A percentile compares a stretch with the other conserved stretches of the same genome.
phyloP scores from a whole-genome alignment of 2,888 invertebrate species.

The Zhuqinia jingwanae region DNA sequence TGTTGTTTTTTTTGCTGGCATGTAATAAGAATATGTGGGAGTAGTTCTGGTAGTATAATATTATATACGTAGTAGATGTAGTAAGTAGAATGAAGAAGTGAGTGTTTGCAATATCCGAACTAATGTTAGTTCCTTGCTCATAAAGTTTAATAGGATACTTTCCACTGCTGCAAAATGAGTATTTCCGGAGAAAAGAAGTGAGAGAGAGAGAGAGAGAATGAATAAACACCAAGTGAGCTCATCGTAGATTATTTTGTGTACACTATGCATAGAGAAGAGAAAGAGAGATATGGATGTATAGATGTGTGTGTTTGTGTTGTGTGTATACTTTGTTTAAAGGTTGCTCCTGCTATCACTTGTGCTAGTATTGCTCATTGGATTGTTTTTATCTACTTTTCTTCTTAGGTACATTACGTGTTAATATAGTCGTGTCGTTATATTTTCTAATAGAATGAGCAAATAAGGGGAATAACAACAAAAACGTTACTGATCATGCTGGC shows the following conservation, averaged over 20 bases:
- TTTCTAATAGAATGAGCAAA: conserved; percentile 61
- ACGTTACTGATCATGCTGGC: background rate
- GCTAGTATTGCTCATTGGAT: conserved; percentile 42
- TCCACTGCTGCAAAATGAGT: conserved; percentile 65
- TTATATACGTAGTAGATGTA: too few relatives aligned
- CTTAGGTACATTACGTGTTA: conserved; percentile 43
- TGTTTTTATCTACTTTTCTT: conserved; percentile 45
- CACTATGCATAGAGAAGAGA: conserved; percentile 3
- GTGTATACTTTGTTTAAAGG: background rate
- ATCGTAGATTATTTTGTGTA: conserved; percentile 60
- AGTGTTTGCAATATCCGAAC: conserved; percentile 67
- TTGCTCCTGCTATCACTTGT: background rate
- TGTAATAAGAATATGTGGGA: conserved; percentile 12
- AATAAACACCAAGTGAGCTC: conserved; percentile 39
- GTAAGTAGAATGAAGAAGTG: too few relatives aligned
- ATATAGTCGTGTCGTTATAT: conserved; percentile 59
- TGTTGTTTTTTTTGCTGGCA: too few relatives aligned
- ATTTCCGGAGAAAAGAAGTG: conserved; percentile 53
- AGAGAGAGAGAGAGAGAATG: conserved; percentile 17
- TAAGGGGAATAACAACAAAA: conserved; percentile 40
- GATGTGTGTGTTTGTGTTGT: conserved; percentile 4
- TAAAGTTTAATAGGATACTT: conserved; percentile 70
- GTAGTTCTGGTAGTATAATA: conserved; percentile 5
- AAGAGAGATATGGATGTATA: background rate
- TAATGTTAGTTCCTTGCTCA: conserved; percentile 65